Evolutionary conservation across 1,140 invertebrate genomes (phyloP).

Genomic region (Eriosoma lanigerum): DNA sequence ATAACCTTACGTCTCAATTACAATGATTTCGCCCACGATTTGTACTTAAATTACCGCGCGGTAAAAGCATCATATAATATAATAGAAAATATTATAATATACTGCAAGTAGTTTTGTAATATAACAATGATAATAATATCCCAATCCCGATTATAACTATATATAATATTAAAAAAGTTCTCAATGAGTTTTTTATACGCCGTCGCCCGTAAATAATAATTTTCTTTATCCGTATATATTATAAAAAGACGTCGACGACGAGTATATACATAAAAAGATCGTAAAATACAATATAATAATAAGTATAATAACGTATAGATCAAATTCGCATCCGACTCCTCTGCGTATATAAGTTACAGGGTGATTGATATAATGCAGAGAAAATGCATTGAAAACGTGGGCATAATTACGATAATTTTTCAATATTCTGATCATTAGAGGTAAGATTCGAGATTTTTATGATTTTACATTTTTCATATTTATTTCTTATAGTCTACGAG

Average conservation of each 20-base stretch:
- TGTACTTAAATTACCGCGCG: slow-evolving; percentile 35
- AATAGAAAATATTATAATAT: background rate
- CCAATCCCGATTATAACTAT: too few relatives aligned
- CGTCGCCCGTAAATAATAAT: slow-evolving; percentile 2
- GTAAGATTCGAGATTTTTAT: too few relatives aligned
- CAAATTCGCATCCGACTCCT: slow-evolving; percentile 43
- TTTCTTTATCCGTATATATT: slow-evolving; percentile 20
- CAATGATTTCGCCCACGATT: slow-evolving; percentile 44
- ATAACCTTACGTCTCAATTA: slow-evolving; percentile 34
- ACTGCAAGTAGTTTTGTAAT: too few relatives aligned
- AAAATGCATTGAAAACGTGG: too few relatives aligned
- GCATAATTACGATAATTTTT: too few relatives aligned
- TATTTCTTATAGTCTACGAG: too few relatives aligned
- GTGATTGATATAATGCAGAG: too few relatives aligned
- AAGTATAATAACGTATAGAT: slow-evolving; percentile 41
- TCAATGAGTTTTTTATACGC: slow-evolving; percentile 23
- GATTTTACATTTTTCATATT: too few relatives aligned
- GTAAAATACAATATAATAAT: slow-evolving; percentile 44
- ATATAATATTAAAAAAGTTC: slow-evolving; percentile 8
- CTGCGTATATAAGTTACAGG: too few relatives aligned
- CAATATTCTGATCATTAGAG: too few relatives aligned
- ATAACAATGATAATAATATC: too few relatives aligned
- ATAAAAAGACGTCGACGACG: slow-evolving; percentile 3
- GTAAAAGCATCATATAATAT: slow-evolving; percentile 5
- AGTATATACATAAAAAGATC: slow-evolving; percentile 32